Base-by-base conservation (phyloP, 2,888 invertebrate species). In the Caenorhabditis uteleia region DNA sequence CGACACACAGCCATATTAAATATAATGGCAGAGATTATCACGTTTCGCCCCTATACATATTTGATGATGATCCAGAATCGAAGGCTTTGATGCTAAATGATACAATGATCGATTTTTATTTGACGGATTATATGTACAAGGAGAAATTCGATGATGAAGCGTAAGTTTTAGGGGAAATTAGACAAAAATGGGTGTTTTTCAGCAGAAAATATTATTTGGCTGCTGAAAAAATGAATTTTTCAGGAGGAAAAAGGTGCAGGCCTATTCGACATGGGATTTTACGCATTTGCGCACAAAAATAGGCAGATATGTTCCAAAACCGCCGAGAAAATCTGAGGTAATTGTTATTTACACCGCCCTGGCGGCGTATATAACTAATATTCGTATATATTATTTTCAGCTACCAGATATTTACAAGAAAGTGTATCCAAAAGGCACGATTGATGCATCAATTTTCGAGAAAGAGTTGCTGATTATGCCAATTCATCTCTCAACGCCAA, bases 21-120 rank as follows among this genome's bases (percentile, higher is more conserved):
- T n/a, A n/a, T n/a, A n/a, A n/a, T n/a, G n/a, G n/a, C n/a, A n/a
- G n/a, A n/a, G n/a, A n/a, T n/a, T n/a, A n/a, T n/a, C n/a, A n/a
- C n/a, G n/a, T n/a, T n/a, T n/a, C n/a, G n/a, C n/a, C n/a, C n/a
- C n/a, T n/a, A n/a, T n/a, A n/a, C n/a, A n/a, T n/a, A n/a, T n/a
- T n/a, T n/a, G n/a, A n/a, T n/a, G n/a, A n/a, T n/a, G n/a, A n/a
- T n/a, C n/a, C n/a, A n/a, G n/a, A n/a, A n/a, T n/a, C n/a, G n/a
- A n/a, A n/a, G n/a, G n/a, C n/a, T n/a, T n/a, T n/a, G n/a, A n/a
- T 51, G 18, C 12, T 58, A 3, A 51, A 50, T 40, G 58, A 51
- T 18, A 44, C 34, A 5, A 4, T 51, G 20, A 27, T 58, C n/a
- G 48, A 51, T 5, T 51, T 58, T 20, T 58, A 51, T 31, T 21